Evolutionary conservation across 1,140 invertebrate genomes (phyloP), one percentile per base, ranked within the genome.

Genomic region (Belonocnema kinseyi): DNA sequence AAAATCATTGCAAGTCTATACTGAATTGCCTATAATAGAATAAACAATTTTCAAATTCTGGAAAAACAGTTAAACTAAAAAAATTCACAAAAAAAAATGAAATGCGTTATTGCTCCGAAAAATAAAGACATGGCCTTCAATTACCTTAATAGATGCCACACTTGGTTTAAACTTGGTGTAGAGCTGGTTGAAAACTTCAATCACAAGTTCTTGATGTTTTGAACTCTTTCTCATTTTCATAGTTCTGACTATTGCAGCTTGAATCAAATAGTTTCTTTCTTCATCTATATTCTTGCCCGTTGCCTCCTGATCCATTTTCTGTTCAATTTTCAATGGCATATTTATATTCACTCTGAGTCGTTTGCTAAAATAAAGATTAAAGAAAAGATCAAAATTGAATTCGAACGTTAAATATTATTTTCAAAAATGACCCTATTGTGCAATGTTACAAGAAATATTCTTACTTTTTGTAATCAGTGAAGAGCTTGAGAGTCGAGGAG

Each of bases 271-370:
- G 91, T 99, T 99, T 73, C 99, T 93, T 92, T 99, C 98, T 91
- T 99, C 98, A 91, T 99, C 99, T 87, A 99, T 99, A 92, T 99
- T 97, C 91, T 99, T 99, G 90, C 99, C 98, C 52, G 98, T 99
- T 70, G 96, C 95, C 91, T 99, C 98, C 90, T 98, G 97, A 92
- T 99, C 99, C 80, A 98, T 94, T 91, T 98, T 98, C 85, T 97
- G 93, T 92, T 99, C 99, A 50, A 97, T 96, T 93, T 99, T 99
- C 94, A 99, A 95, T 53, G 98, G 98, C 88, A 99, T 96, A 91
- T 99, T 99, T 80, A 99, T 99, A 91, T 99, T 99, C 0, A 99
- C 98, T 76, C 98, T 94, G 52, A 99, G 93, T 91, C 99, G 99
- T 93, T 99, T 99, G 90, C 97, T 98, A 90, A 19, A 53, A 13